Conservation (phyloP, 2,888 invertebrate genomes). For the Sphaerophoria rueppellii region DNA sequence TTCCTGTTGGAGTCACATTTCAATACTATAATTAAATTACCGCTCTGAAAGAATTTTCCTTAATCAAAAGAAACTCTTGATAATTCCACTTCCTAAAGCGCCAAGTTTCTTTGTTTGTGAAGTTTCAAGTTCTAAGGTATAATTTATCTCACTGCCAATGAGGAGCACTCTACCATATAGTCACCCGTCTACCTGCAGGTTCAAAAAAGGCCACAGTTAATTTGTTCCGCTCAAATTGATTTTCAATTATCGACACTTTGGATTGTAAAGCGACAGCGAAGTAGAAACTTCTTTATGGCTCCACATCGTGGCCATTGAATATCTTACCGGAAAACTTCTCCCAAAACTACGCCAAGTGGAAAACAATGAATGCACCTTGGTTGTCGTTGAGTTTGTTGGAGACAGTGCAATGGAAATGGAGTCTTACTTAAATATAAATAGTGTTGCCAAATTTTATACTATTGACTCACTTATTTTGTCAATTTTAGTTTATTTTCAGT, state of each 20-base stretch:
- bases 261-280: constrained; percentile 19
- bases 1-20: too few relatives aligned
- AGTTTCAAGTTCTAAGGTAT: not conserved
- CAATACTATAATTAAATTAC: too few relatives aligned
- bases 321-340: constrained; percentile 40
- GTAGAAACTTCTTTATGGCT: constrained; percentile 38
- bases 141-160: not conserved
- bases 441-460: constrained; percentile 11
- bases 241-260: constrained; percentile 63
- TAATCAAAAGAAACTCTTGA: too few relatives aligned
- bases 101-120: too few relatives aligned
- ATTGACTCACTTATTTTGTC: too few relatives aligned
- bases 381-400: constrained; percentile 7
- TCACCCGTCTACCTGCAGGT: constrained; percentile 3
- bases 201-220: constrained; percentile 46
- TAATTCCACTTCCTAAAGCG: too few relatives aligned
- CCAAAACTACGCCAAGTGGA: constrained; percentile 30
- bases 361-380: constrained; percentile 52
- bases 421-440: not conserved
- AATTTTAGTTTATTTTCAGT: not conserved
- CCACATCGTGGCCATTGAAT: constrained; percentile 22
- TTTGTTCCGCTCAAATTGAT: constrained; percentile 67
- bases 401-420: not conserved
- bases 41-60: too few relatives aligned
- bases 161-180: constrained; percentile 11